phyloP scores from a whole-genome alignment of 2,888 invertebrate genomes.

The Drosophila rellima region DNA sequence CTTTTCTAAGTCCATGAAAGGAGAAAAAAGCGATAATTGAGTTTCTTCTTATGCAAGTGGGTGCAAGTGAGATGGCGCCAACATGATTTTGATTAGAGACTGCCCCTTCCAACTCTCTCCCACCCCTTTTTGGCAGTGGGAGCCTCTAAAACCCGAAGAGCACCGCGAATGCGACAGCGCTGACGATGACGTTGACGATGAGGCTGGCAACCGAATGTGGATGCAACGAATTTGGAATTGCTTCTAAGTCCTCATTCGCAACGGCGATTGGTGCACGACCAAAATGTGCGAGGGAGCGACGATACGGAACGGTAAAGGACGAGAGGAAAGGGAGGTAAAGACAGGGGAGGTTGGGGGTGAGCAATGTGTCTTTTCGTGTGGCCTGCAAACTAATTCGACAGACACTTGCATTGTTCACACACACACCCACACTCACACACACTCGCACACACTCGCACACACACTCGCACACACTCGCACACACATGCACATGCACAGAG shows the following conservation, averaged over 20 bases:
- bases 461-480: slow-evolving; percentile 30
- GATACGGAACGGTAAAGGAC: background rate
- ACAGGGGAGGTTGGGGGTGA: background rate
- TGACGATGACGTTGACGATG: slow-evolving; percentile 34
- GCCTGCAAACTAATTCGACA: slow-evolving; percentile 53
- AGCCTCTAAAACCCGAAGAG: slow-evolving; percentile 46
- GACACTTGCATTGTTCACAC: slow-evolving; percentile 48
- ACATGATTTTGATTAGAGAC: slow-evolving; percentile 46
- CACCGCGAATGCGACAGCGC: slow-evolving; percentile 42
- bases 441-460: slow-evolving; percentile 32
- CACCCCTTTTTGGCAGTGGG: background rate
- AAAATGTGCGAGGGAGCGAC: slow-evolving; percentile 2
- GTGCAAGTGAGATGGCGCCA: background rate
- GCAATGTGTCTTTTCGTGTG: slow-evolving; percentile 32
- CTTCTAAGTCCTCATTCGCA: slow-evolving; percentile 70
- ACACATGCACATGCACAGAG: slow-evolving; percentile 27
- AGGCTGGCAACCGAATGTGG: slow-evolving; percentile 55
- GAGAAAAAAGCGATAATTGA: background rate
- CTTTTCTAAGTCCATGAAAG: no score
- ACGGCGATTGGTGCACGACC: slow-evolving; percentile 68
- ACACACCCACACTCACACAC: slow-evolving; percentile 33
- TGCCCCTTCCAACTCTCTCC: background rate
- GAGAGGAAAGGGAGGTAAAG: background rate
- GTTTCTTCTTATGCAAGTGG: background rate
- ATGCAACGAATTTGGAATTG: slow-evolving; percentile 75